Evolutionary conservation across 2,113 vertebrate species (phyloP), one percentile per base, ranked within the genome.

Genomic region (Nanger granti): DNA sequence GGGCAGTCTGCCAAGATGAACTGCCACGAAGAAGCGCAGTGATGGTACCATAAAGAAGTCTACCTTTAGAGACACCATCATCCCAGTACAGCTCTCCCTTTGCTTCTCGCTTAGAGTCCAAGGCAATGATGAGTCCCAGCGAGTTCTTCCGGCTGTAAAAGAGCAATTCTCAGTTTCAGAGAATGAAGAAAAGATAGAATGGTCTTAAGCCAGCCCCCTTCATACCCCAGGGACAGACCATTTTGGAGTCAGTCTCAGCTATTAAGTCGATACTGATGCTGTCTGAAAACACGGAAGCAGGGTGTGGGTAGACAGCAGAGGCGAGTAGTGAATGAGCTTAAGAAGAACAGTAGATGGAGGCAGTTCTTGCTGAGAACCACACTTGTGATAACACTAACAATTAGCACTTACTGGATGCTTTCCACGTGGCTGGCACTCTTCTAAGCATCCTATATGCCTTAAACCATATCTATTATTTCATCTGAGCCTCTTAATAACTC

Each of bases 1-100:
- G 18, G 31, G 31, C 41, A 86, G 57, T 29, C 60, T 66, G 2
- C 4, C 0, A 8, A 26, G 31, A 55, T 28, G 47, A 24, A 10
- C 18, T 64, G 41, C 8, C 41, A 31, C 3, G 2, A 34, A 94
- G 57, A 62, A 49, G 20, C 11, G 0, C 13, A 4, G 34, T 1
- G 5, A 84, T 5, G 59, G 37, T 0, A 11, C n/a, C 88, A 7
- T 7, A 2, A 37, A 79, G 10, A 82, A 26, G 10, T 8, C 10
- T 93, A 98, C 98, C 98, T 97, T 73, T 89, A 59, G 95, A 97
- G 26, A 88, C 80, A 12, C 98, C 98, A 2, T 98, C 95, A 44
- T 98, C 98, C 98, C 98, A 98, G 92, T 97, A 98, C 54, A 98
- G 88, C 31, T 94, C 60, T 29, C 98, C 98, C 3, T 83, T 76